Evolutionary conservation across 1,140 invertebrate species (phyloP).

Genomic region (Drosophila eugracilis): DNA sequence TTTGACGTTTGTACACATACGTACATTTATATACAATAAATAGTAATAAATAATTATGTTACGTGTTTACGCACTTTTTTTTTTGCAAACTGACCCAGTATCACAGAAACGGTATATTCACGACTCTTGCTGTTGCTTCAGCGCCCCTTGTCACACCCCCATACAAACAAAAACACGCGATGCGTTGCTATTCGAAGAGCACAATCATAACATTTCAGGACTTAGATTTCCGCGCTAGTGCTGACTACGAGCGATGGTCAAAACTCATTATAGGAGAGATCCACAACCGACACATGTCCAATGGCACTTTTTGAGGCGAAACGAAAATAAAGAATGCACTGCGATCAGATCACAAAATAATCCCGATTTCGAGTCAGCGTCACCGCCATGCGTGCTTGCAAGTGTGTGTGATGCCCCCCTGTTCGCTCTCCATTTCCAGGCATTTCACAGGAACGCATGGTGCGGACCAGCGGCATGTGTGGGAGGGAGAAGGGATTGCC

Average conservation of each 20-base stretch:
- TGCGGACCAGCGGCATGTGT: constrained; percentile 36
- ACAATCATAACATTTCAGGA: constrained; percentile 51
- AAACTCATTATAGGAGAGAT: neutral
- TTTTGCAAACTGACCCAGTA: constrained; percentile 29
- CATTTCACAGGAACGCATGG: constrained; percentile 63
- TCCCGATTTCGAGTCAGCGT: constrained; percentile 29
- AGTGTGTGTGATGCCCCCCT: constrained; percentile 15
- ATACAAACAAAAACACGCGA: constrained; percentile 21
- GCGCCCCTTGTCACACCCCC: constrained; percentile 24
- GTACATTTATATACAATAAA: too few species aligned
- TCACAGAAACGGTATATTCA: constrained; percentile 37
- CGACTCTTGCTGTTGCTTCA: constrained; percentile 9
- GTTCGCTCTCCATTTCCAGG: constrained; percentile 29
- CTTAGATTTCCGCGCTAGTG: constrained; percentile 12
- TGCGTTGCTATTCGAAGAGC: constrained; percentile 23
- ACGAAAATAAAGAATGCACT: constrained; percentile 1
- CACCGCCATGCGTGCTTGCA: constrained; percentile 16
- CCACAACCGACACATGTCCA: neutral
- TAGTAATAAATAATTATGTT: too few species aligned
- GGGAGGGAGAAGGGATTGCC: constrained; percentile 3
- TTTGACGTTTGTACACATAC: too few species aligned
- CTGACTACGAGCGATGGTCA: constrained; percentile 2
- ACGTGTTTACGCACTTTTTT: constrained; percentile 57
- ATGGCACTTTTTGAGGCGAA: neutral
- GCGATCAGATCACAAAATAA: constrained; percentile 61